Evolutionary conservation across 2,113 vertebrate genomes (phyloP).

Genomic region (Podarcis cretensis): DNA sequence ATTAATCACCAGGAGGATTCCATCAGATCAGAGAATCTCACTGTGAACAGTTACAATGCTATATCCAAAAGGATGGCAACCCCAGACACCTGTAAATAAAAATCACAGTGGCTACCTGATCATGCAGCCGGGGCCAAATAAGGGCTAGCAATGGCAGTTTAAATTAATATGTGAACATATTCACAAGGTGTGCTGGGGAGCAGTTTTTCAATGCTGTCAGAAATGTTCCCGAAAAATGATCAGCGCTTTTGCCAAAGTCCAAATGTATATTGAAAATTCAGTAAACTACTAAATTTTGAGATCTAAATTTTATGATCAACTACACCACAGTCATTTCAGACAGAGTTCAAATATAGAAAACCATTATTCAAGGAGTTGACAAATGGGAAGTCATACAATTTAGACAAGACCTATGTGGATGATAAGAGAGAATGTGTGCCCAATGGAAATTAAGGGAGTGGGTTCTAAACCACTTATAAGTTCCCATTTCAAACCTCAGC

Average conservation of each 20-base stretch:
- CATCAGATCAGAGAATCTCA: not conserved
- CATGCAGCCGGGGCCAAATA: not conserved
- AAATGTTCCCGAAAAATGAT: not conserved
- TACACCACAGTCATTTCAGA: too few relatives aligned
- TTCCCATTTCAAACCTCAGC: not conserved
- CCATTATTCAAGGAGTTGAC: not conserved
- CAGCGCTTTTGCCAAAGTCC: not conserved
- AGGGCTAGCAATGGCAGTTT: not conserved
- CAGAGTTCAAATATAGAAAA: too few relatives aligned
- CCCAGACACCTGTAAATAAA: not conserved
- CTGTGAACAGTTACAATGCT: too few relatives aligned
- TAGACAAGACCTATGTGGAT: not conserved
- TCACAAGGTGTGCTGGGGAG: not conserved
- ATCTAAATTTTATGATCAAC: too few relatives aligned
- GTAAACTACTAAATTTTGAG: not conserved
- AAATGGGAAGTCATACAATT: not conserved
- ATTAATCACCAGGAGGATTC: not conserved
- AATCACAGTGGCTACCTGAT: not conserved
- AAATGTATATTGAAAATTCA: not conserved
- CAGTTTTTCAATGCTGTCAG: not conserved
- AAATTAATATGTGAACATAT: not conserved
- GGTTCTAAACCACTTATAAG: not conserved
- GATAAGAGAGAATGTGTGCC: not conserved
- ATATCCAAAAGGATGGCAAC: not conserved
- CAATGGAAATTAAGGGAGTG: not conserved